Base-by-base conservation (phyloP, 2,113 vertebrate species). In the Trochalopteron elliotii region DNA sequence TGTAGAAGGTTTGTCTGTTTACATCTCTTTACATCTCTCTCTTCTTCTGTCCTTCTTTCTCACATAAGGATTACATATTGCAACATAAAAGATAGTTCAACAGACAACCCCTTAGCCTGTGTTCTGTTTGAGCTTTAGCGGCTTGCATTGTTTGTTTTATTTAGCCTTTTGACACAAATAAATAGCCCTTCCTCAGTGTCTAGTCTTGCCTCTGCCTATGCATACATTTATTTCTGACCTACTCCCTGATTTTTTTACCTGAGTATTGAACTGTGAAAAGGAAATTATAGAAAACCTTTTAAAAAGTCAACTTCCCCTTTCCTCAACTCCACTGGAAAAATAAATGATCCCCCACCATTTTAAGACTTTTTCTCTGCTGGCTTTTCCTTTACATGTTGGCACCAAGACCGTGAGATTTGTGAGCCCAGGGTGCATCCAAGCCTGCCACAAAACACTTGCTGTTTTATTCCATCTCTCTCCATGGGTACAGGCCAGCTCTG, bases 381-480 rank as follows among this genome's bases (percentile, higher is more conserved):
- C 61, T 95, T 95, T 90, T 90, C 25, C 61, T 90, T 68, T 71
- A 52, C 81, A 55, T 89, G 79, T 94, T 96, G 94, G 92, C 95
- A 97, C 89, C 0, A 3, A 91, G 30, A 90, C 83, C 4, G 27
- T 94, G 84, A 94, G 93, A 95, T 83, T 81, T 95, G 91, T 71
- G 76, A 95, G 92, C 74, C 44, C 42, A 81, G 86, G 76, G 40
- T 89, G 88, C 93, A 94, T 96, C 92, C 94, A 93, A 90, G 88
- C 55, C 86, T 86, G 52, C 83, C 74, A 95, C 90, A 94, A 55
- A 96, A 94, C 94, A 96, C 90, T 90, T 94, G 96, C 94, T 96
- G 95, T 92, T 96, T 91, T 95, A 83, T 94, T 95, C 83, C 56
- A 35, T 89, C 76, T 93, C 52, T 40, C 55, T 90, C 50, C 50